Evolutionary conservation across 2,797 vertebrate genomes (phyloP).

Genomic region (Pipistrellus pipistrellus): DNA sequence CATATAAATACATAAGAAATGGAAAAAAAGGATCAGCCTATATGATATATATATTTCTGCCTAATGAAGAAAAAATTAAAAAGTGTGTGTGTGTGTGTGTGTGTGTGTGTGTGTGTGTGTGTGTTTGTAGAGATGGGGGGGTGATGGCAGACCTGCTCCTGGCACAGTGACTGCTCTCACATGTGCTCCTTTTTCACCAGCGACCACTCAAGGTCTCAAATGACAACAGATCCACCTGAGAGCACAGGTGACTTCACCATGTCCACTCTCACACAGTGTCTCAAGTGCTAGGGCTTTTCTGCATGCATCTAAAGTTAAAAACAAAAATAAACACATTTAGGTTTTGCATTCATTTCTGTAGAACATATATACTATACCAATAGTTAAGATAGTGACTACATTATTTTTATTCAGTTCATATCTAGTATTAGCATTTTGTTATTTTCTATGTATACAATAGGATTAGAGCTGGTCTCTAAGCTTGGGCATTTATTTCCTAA

Average conservation of each 20-base stretch:
- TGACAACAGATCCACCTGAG: not conserved
- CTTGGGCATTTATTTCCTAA: not conserved
- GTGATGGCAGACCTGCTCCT: not conserved
- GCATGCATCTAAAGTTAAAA: not conserved
- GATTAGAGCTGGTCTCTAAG: not conserved
- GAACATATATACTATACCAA: not conserved
- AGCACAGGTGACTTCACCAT: not conserved
- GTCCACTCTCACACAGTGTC: not conserved
- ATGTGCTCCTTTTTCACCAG: not conserved
- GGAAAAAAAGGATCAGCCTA: not conserved
- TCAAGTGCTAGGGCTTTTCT: not conserved
- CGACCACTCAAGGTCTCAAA: not conserved
- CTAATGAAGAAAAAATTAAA: not conserved
- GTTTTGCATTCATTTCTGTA: not conserved
- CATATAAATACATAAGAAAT: not conserved
- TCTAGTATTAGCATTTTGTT: not conserved
- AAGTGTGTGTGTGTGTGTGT: not conserved
- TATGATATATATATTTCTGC: not conserved
- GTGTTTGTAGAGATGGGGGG: too few species aligned
- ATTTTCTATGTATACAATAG: not conserved
- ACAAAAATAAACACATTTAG: not conserved
- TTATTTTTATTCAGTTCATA: not conserved
- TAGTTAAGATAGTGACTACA: not conserved
- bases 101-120: too few species aligned
- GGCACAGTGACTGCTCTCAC: too few species aligned